Evolutionary conservation across 2,113 vertebrate genomes (phyloP), one percentile per base, ranked within the genome.

Genomic region (Siniperca knerii): DNA sequence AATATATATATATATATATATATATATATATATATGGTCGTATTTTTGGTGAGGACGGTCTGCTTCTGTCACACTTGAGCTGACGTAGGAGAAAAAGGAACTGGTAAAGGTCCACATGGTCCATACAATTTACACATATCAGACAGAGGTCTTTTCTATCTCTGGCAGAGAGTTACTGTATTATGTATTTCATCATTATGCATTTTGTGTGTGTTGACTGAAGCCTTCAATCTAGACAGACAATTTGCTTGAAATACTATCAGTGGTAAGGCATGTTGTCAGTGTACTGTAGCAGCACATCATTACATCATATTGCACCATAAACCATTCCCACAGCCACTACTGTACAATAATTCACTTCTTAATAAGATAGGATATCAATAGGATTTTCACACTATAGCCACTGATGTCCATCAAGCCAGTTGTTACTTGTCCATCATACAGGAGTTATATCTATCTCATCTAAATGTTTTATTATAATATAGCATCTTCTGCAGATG

Each of bases 91-190:
- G 50, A n/a, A 71, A 25, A 60, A 25, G 20, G 10, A 77, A 57
- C 1, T 6, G 0, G n/a, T 29, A 29, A 29, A 29, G 29, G 29
- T 29, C 29, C 29, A 29, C 29, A 29, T 29, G 29, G 29, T 29
- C 29, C 16, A 15, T 46, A 73, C 10, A 77, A 29, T 80, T 77
- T 66, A 52, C 72, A 76, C 64, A 67, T 18, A 8, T 23, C 13
- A 79, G 21, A 75, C 42, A 55, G 23, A 40, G 15, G 48, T 55
- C n/a, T 33, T 50, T 42, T 50, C 12, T 52, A 2, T 65, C 10
- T 65, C 20, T 7, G 8, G 29, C 16, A 44, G 1, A n/a, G 8
- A 61, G n/a, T 54, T 71, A 61, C 37, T 25, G 37, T 42, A 29
- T 44, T 9, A 54, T 55, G 58, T 6, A 37, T 64, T 84, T 44